phyloP scores from a whole-genome alignment of 2,797 vertebrate genomes.

The Pantherophis vulpinus region DNA sequence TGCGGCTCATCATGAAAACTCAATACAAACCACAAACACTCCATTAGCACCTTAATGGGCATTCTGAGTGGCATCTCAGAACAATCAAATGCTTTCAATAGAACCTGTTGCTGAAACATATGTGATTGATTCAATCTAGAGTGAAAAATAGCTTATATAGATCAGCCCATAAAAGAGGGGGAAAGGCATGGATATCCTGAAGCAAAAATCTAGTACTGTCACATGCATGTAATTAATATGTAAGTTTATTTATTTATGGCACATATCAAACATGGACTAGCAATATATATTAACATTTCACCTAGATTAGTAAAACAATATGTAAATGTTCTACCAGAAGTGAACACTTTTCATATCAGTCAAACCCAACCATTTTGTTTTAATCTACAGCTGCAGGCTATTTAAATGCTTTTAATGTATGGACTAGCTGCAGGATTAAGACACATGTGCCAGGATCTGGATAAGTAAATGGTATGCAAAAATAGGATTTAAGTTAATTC shows the following conservation, averaged over 20 bases:
- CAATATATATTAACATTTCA: background rate
- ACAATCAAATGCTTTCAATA: slow-evolving; percentile 50
- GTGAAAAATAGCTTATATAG: background rate
- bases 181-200: slow-evolving; percentile 12
- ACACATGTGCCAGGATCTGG: background rate
- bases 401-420: background rate
- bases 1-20: slow-evolving; percentile 59
- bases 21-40: slow-evolving; percentile 51
- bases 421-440: background rate
- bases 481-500: background rate
- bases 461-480: background rate
- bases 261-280: background rate
- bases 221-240: background rate
- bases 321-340: background rate
- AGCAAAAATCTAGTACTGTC: background rate
- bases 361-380: background rate
- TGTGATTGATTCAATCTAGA: slow-evolving; percentile 19
- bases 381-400: background rate
- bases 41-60: slow-evolving; percentile 63
- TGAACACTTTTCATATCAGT: background rate
- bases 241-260: background rate
- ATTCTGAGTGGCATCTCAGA: slow-evolving; percentile 50
- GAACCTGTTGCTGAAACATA: slow-evolving; percentile 57
- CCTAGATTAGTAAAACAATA: background rate
- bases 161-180: slow-evolving; percentile 27